Evolutionary conservation across 2,113 vertebrate genomes (phyloP).

Genomic region (Ploceus nigricollis): DNA sequence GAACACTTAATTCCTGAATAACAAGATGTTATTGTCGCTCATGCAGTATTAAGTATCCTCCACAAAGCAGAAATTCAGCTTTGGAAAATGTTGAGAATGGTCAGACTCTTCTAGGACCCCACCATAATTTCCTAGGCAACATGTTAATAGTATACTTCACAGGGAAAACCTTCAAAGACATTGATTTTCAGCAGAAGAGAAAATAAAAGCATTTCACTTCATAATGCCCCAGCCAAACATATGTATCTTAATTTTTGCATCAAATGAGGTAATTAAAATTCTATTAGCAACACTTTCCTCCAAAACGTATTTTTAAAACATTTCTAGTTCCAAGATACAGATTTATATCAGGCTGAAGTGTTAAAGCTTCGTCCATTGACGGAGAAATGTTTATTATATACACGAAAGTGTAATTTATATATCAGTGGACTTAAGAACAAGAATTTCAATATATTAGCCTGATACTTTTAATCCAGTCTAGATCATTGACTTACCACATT

Average conservation of each 20-base stretch:
- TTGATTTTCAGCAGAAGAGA: neutral
- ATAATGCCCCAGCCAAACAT: neutral
- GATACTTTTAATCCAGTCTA: neutral
- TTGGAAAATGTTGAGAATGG: neutral
- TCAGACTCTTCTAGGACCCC: neutral
- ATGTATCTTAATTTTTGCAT: neutral
- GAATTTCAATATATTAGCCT: neutral
- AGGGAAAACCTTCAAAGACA: neutral
- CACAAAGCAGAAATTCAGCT: neutral
- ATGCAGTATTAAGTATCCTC: neutral
- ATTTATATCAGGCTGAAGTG: neutral
- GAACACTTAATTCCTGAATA: neutral
- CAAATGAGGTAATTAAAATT: neutral
- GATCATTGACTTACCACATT: neutral
- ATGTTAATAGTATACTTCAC: neutral
- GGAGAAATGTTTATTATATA: neutral
- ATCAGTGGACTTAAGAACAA: neutral
- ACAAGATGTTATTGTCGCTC: neutral
- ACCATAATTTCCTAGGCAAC: neutral
- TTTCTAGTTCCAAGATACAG: neutral
- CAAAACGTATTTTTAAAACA: neutral
- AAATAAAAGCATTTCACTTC: neutral
- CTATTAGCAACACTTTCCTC: neutral
- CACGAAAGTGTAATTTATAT: neutral
- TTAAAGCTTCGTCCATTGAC: neutral